phyloP scores from a whole-genome alignment of 2,797 vertebrate species.

The Poecilia velifera region DNA sequence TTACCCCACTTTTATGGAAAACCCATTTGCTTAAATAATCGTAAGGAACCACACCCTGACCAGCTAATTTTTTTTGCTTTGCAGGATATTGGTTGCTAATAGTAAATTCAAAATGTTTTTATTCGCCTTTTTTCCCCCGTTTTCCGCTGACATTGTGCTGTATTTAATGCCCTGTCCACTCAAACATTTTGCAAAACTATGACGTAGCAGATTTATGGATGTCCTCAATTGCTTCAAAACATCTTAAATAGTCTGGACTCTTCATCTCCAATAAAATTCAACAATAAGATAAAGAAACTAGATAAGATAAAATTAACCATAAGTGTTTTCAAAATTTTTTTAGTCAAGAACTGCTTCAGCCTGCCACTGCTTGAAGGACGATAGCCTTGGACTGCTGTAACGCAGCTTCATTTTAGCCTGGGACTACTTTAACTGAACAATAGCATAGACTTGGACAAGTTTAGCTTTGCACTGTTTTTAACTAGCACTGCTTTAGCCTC shows the following conservation, averaged over 20 bases:
- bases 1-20: constrained; percentile 68
- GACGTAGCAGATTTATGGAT: background rate
- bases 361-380: background rate
- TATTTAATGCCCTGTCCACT: background rate
- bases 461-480: background rate
- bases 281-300: background rate
- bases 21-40: constrained; percentile 59
- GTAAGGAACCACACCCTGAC: constrained; percentile 70
- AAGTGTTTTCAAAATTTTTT: background rate
- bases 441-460: background rate
- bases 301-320: background rate
- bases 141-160: constrained; percentile 22
- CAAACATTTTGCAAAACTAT: background rate
- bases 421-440: background rate
- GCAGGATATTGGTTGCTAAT: constrained; percentile 45
- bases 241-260: too few relatives aligned
- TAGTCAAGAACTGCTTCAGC: background rate
- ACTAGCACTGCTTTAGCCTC: background rate
- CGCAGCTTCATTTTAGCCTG: background rate
- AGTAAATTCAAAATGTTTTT: constrained; percentile 9
- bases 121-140: constrained; percentile 6
- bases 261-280: background rate
- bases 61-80: constrained; percentile 46
- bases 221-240: background rate
- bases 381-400: background rate